Conservation (phyloP, 2,888 invertebrate genomes). For the Lingula anatina region DNA sequence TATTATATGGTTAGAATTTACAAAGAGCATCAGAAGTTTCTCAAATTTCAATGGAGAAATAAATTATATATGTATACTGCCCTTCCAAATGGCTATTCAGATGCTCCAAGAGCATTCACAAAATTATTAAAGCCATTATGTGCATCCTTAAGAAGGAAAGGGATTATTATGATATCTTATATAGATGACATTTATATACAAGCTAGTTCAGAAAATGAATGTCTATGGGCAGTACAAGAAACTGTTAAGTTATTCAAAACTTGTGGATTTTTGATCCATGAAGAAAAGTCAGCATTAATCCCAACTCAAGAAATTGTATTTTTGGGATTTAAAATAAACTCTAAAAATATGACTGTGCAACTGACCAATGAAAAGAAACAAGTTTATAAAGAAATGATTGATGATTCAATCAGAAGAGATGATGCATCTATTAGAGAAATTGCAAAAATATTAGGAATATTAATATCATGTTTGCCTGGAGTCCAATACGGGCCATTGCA, state of each 20-base stretch:
- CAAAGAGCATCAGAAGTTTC: too few relatives aligned
- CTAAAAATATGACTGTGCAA: too few relatives aligned
- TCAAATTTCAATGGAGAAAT: too few relatives aligned
- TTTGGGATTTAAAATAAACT: constrained; percentile 4
- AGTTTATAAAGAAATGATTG: not conserved
- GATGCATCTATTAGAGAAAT: constrained; percentile 1
- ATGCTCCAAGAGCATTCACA: too few relatives aligned
- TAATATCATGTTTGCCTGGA: constrained; percentile 1
- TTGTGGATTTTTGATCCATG: constrained; percentile 1
- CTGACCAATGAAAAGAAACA: constrained; percentile 2
- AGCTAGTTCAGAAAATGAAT: not conserved
- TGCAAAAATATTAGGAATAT: not conserved
- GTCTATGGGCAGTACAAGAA: not conserved
- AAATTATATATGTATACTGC: too few relatives aligned
- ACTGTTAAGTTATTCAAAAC: not conserved
- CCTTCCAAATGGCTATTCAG: too few relatives aligned
- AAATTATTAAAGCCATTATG: too few relatives aligned
- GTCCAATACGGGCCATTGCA: constrained; percentile 1
- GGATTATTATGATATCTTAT: too few relatives aligned
- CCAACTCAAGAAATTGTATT: not conserved
- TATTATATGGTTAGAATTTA: too few relatives aligned
- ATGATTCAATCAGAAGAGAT: not conserved
- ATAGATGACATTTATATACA: constrained; percentile 1
- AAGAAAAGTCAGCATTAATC: constrained; percentile 1
- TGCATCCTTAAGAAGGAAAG: too few relatives aligned